Conservation (phyloP, 2,113 vertebrate genomes). For the Sterrhoptilus dennistouni region DNA sequence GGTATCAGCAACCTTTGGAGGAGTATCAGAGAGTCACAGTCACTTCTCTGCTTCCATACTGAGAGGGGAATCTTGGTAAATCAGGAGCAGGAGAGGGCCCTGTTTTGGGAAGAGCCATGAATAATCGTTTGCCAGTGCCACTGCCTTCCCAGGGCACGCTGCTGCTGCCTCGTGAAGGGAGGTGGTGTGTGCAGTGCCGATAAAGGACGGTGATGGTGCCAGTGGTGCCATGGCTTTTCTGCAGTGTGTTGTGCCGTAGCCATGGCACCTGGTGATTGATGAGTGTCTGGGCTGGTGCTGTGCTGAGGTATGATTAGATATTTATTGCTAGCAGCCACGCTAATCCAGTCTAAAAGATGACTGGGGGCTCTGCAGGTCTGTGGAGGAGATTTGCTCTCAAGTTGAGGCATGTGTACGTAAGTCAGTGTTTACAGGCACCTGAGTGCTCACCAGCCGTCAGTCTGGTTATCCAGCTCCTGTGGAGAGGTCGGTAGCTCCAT, state of each 20-base stretch:
- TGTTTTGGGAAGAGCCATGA: neutral
- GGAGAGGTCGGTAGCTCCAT: neutral
- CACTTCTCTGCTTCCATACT: neutral
- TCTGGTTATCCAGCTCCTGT: neutral
- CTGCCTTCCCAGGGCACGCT: fast-evolving
- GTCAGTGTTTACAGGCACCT: neutral
- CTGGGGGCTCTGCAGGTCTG: neutral
- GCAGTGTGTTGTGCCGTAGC: neutral
- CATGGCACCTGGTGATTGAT: neutral
- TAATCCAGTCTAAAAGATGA: neutral
- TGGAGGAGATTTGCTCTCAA: neutral
- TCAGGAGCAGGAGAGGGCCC: neutral
- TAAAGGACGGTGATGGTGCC: neutral
- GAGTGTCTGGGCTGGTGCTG: neutral
- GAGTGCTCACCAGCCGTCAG: neutral
- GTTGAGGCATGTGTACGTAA: neutral
- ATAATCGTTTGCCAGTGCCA: neutral
- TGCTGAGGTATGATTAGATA: neutral
- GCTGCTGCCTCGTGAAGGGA: neutral
- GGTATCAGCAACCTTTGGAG: neutral
- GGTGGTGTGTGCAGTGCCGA: fast-evolving
- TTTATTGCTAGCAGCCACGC: neutral
- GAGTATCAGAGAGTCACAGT: neutral
- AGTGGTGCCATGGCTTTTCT: neutral
- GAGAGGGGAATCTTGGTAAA: neutral